Base-by-base conservation (phyloP, 2,888 invertebrate species). In the Drosophila diplacantha region DNA sequence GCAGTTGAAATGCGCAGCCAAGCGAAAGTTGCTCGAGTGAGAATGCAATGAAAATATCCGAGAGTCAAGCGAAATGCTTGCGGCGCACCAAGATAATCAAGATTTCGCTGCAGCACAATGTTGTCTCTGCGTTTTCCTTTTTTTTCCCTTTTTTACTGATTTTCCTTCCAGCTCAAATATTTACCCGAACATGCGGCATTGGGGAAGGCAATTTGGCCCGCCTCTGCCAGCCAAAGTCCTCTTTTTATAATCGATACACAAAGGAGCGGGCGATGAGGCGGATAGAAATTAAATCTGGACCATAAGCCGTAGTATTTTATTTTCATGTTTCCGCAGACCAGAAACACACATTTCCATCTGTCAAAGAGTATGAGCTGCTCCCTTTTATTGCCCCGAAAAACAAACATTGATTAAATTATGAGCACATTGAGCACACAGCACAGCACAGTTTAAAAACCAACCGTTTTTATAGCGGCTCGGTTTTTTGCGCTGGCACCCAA, bases 41-140 rank as follows among this genome's bases (percentile, higher is more conserved):
- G 58, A 80, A 80, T 78, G 78, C 78, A 78, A 81, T 78, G 75
- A 80, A 78, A 78, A 78, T 74, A 75, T 79, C 74, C 72, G 69
- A 61, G 72, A 72, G 81, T 71, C 73, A 74, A 72, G 66, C 66
- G 63, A 76, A 78, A 80, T 71, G 73, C 75, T 81, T 71, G 68
- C 71, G 81, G 81, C 79, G 64, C 67, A 47, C 44, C 37, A 66
- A 39, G 64, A 74, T 77, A 82, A 78, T 78, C 77, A 78, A 82
- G 83, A 78, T 82, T 82, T 72, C 50, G 53, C 59, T 66, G 64
- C 57, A 54, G 50, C 79, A 60, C 38, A 39, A 51, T 60, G 69
- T 68, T 61, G 49, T 53, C 52, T 46, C 43, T 43, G 34, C 24
- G 46, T 20, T 18, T 22, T 41, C 16, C 6, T 11, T 16, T 11